A percentile compares a stretch with the other conserved stretches of the same genome.
Conservation (phyloP, 1,140 invertebrate genomes). For the Sipha flava region DNA sequence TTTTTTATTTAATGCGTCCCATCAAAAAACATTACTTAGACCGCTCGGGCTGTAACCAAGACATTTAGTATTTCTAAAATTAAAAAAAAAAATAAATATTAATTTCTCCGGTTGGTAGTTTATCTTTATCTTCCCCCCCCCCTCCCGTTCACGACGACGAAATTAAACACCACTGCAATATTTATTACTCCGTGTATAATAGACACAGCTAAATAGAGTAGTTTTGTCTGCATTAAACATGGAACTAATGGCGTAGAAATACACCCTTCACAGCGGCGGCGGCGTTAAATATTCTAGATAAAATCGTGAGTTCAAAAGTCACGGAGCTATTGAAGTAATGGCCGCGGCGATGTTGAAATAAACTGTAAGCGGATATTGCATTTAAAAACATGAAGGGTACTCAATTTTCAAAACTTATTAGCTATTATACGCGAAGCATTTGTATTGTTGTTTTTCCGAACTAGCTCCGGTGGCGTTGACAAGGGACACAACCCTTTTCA, state of each 20-base stretch:
- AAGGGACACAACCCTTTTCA: conserved; percentile 1
- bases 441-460: neutral
- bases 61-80: neutral
- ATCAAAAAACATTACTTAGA: neutral
- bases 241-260: conserved; percentile 4
- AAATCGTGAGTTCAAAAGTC: neutral
- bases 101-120: neutral
- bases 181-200: neutral
- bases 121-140: neutral
- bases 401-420: conserved; percentile 3
- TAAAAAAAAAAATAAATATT: neutral
- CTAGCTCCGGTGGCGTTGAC: neutral
- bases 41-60: neutral
- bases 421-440: neutral
- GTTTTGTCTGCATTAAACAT: neutral
- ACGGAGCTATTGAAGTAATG: neutral
- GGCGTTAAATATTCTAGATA: neutral
- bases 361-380: neutral
- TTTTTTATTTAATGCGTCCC: neutral
- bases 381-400: conserved; percentile 6
- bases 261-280: neutral
- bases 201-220: neutral
- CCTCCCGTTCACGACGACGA: no score
- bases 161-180: neutral
- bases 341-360: neutral